Base-by-base conservation (phyloP, 2,888 invertebrate genomes). In the Piscicola geometra region DNA sequence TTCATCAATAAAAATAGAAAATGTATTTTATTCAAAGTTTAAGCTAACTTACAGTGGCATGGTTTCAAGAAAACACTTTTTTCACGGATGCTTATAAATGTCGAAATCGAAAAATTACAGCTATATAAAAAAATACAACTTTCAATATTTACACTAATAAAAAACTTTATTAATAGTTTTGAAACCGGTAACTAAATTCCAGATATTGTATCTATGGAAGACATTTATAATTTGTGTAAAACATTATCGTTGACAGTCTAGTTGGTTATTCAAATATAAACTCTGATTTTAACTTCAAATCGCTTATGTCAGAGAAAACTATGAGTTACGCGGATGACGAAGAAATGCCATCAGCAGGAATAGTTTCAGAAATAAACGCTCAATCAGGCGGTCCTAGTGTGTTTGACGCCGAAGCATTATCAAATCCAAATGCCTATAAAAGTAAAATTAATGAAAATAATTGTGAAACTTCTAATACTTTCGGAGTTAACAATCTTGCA, bases 381-480 rank as follows among this genome's bases (percentile, higher is more conserved):
- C 60, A 56, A 56, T 9, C 5, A 56, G 3, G 25, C n/a, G n/a
- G 25, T 21, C 3, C 21, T 3, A n/a, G n/a, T 18, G n/a, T 25
- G 21, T 56, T 56, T 56, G 60, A 56, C n/a, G 60, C 60, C 60
- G 60, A 56, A 21, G 60, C 60, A 56, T 56, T 56, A 56, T 56
- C 60, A 25, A 56, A 56, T 56, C 12, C 60, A 15, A 56, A 56
- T 56, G n/a, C 3, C 25, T 56, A 18, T n/a, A 56, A 56, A 56
- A 5, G n/a, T 5, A 25, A 56, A 18, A 18, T 56, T 9, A 56
- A 56, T n/a, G 60, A 25, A 25, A 56, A 56, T 5, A 41, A 41
- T 9, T 9, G 5, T 41, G 41, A 41, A 41, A 15, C 41, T 41
- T 41, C 41, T 41, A 41, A 15, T 41, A 15, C 9, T 5, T 41